Conservation (phyloP, 2,888 invertebrate species). For the Boloria euphrosyne region DNA sequence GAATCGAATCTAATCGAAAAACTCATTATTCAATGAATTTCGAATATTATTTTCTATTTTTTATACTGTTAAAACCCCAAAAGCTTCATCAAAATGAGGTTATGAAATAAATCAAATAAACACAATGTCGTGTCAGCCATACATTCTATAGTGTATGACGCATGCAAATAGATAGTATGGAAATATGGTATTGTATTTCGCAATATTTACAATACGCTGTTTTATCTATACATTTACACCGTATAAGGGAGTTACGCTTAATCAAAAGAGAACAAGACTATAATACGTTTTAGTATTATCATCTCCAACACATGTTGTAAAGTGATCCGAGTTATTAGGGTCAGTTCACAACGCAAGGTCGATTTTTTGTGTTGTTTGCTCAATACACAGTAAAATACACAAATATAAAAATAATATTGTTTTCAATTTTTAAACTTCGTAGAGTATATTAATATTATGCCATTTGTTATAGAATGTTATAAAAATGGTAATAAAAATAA, state of each 20-base stretch:
- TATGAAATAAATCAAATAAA: no score
- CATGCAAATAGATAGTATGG: constrained; percentile 4
- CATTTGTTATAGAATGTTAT: no score
- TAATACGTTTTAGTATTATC: constrained; percentile 17
- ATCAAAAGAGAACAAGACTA: constrained; percentile 4
- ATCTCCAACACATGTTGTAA: constrained; percentile 18
- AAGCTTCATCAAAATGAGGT: constrained; percentile 1
- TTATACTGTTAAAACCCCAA: not conserved
- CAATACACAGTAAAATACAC: not conserved
- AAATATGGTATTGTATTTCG: constrained; percentile 7
- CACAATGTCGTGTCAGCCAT: constrained; percentile 1
- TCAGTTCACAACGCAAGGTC: constrained; percentile 37
- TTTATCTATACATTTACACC: not conserved
- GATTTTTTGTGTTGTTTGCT: constrained; percentile 27
- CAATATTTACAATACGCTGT: not conserved
- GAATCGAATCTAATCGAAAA: no score
- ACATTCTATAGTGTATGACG: constrained; percentile 1
- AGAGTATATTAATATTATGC: no score
- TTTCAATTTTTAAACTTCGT: not conserved
- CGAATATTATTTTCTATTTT: no score
- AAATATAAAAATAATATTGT: constrained; percentile 12
- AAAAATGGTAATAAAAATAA: no score
- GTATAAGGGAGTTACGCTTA: not conserved
- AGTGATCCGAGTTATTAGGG: constrained; percentile 29
- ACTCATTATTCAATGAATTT: no score